These are phyloP conservation scores for Acropternis orthonyx DNA, from an alignment of 2,797 vertebrate genomes.

Conservation along the genomic window DNA sequence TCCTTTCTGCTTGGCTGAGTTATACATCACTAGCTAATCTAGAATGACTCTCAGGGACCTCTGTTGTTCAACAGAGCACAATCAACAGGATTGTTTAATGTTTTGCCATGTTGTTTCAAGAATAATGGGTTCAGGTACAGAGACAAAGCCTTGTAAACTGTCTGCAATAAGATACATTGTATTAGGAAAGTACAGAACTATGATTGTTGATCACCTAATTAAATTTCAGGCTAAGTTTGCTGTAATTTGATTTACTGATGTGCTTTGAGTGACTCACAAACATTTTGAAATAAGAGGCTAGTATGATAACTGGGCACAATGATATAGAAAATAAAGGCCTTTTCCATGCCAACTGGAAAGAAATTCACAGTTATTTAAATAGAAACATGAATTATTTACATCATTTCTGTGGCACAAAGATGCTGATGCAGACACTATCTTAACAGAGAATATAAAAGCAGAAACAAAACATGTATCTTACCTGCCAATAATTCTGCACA, in stretches of 20 bases:
- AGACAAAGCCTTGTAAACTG: background rate
- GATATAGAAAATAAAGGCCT: constrained; percentile 33
- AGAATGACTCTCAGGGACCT: background rate
- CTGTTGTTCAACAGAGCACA: background rate
- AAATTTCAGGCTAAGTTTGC: constrained; percentile 6
- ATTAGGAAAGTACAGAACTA: background rate
- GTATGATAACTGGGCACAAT: background rate
- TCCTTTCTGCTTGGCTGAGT: background rate
- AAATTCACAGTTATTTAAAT: constrained; percentile 46
- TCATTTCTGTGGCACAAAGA: background rate
- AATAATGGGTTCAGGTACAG: background rate
- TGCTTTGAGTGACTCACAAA: constrained; percentile 8
- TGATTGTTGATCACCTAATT: background rate
- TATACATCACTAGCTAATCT: background rate
- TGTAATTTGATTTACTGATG: constrained; percentile 9
- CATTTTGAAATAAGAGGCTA: background rate
- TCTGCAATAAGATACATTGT: background rate
- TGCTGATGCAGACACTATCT: background rate
- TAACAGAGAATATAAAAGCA: constrained; percentile 1
- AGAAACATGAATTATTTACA: constrained; percentile 37
- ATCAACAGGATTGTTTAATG: background rate
- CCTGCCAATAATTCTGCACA: background rate
- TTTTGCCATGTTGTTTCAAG: background rate
- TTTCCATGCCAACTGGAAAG: constrained; percentile 27
- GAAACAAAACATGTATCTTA: background rate